These are phyloP conservation scores for Oligia fasciuncula DNA, from an alignment of 2,888 invertebrate species.

Conservation along the genomic window DNA sequence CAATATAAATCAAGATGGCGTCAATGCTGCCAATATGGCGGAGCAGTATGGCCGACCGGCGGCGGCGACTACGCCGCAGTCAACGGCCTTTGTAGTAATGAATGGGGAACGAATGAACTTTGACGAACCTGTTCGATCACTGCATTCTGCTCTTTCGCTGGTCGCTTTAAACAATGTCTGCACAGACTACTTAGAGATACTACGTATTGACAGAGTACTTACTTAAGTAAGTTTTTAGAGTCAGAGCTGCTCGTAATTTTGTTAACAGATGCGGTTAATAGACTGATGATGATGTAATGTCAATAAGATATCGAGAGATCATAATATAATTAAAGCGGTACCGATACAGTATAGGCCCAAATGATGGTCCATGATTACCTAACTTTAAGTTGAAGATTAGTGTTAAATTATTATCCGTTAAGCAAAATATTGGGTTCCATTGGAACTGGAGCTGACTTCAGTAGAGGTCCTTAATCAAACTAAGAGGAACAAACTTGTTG, in stretches of 20 bases:
- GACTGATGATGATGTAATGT: not conserved
- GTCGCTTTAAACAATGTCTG: conserved; percentile 42
- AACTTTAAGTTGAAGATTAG: not conserved
- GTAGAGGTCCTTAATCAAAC: conserved; percentile 54
- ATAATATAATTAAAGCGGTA: not conserved
- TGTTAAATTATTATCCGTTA: no score
- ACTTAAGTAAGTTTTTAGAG: conserved; percentile 23
- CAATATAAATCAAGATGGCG: conserved; percentile 62
- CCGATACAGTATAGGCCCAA: not conserved
- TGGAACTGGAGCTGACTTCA: not conserved
- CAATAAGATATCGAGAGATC: conserved; percentile 14
- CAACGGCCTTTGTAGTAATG: conserved; percentile 82
- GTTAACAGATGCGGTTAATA: not conserved
- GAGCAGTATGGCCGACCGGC: conserved; percentile 63
- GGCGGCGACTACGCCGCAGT: conserved; percentile 68
- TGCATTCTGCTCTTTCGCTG: conserved; percentile 65
- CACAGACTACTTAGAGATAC: no score
- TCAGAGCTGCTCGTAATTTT: conserved; percentile 26
- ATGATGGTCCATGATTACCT: not conserved
- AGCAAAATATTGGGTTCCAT: not conserved
- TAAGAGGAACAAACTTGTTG: conserved; percentile 59
- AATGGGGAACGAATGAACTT: conserved; percentile 79
- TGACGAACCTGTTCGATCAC: conserved; percentile 78
- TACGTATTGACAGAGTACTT: not conserved
- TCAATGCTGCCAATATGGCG: conserved; percentile 60